Evolutionary conservation across 2,888 invertebrate species (phyloP), one percentile per base, ranked within the genome.

Genomic region (Hydrotaea diabolus): DNA sequence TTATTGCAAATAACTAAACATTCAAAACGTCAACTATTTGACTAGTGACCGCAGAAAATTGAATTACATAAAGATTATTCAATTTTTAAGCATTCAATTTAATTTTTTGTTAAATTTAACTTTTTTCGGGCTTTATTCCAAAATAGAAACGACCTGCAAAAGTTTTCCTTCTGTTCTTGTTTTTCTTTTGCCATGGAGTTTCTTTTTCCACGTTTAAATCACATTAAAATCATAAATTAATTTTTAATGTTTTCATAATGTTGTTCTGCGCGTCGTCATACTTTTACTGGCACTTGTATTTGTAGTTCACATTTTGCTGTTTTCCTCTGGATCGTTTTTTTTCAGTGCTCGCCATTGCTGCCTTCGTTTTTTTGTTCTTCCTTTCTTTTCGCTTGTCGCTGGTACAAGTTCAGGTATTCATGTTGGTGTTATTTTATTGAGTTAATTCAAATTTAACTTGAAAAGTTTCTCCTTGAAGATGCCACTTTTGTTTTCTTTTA

Each of bases 221-320:
- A 69, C 74, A 74, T 81, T 85, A 79, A 85, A 85, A 85, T 82
- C 85, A 82, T 85, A 85, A 80, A 85, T 85, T 85, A 82, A 85
- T 85, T 82, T 82, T 85, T 82, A 85, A 85, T 85, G 79, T 62
- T 80, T 85, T 85, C 77, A 80, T 85, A 85, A 85, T 85, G 79
- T 74, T 82, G 69, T 82, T 79, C 43, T 82, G 55, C 78, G 39
- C 66, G 39, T 43, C 31, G 66, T 43, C 26, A 26, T 26, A n/a
- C 49, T 49, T 49, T 1, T n/a, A 43, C 43, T 3, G 2, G 39
- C 9, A 43, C 39, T 26, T 62, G 0, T 64, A 39, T 64, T 69
- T 46, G 69, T 69, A 46, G 46, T 69, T 69, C 43, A 66, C 43
- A 31, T 64, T 43, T 2, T 21, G 26, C 19, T 43, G 36, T 43